Percentiles rank a stretch among this genome's conserved stretches.
These are phyloP conservation scores for Hylyphantes graminicola DNA, from an alignment of 1,140 invertebrate species.

Conservation along the genomic window DNA sequence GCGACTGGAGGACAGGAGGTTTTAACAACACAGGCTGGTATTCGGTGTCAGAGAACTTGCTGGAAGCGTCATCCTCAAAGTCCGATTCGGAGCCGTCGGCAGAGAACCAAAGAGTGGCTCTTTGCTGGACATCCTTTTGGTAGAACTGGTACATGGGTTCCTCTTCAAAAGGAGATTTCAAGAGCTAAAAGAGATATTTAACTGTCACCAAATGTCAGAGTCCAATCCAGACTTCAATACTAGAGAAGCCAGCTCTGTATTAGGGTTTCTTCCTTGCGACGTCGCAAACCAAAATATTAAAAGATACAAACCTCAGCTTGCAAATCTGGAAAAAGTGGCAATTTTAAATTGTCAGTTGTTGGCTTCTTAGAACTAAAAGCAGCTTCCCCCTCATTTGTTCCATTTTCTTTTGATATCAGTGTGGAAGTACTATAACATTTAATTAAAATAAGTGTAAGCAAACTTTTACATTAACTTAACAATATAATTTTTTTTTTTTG, in stretches of 20 bases:
- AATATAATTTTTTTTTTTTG: not conserved
- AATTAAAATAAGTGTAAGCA: not conserved
- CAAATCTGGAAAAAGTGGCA: too few species aligned
- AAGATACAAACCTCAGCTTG: too few species aligned
- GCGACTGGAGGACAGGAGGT: slow-evolving; percentile 57
- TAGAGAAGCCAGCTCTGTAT: too few species aligned
- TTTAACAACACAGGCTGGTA: slow-evolving; percentile 19
- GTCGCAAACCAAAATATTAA: too few species aligned
- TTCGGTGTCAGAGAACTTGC: slow-evolving; percentile 68
- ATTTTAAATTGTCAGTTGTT: too few species aligned
- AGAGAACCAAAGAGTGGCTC: slow-evolving; percentile 62
- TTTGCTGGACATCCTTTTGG: slow-evolving; percentile 80
- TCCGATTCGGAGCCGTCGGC: slow-evolving; percentile 63
- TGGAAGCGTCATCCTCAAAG: slow-evolving; percentile 82
- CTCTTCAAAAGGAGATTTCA: slow-evolving; percentile 71
- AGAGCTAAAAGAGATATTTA: slow-evolving; percentile 44
- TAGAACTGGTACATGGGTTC: slow-evolving; percentile 94
- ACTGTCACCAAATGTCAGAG: not conserved
- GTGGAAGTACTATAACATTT: not conserved
- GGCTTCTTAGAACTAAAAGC: too few species aligned
- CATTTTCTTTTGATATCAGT: too few species aligned
- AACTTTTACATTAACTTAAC: not conserved
- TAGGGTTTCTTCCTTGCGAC: too few species aligned
- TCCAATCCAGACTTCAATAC: not conserved
- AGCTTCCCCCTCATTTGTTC: too few species aligned